Evolutionary conservation across 2,113 vertebrate genomes (phyloP).

Genomic region (Oxygymnocypris stewartii): DNA sequence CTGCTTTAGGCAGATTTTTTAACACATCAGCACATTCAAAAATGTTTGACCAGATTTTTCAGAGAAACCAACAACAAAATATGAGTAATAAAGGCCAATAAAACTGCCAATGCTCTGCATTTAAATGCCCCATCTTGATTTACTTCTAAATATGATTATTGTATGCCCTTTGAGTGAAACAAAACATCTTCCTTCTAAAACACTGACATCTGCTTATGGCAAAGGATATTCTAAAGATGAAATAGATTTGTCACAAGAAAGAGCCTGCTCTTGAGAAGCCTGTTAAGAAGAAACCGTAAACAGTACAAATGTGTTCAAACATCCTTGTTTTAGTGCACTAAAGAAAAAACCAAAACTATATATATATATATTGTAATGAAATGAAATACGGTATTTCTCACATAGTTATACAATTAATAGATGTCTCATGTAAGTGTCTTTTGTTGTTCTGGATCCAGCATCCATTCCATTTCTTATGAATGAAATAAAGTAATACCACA

Average conservation of each 20-base stretch:
- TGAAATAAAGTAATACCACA: not conserved
- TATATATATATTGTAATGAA: not conserved
- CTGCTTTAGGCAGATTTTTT: not conserved
- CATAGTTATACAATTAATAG: not conserved
- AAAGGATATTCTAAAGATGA: too few relatives aligned
- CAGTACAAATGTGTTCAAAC: too few relatives aligned
- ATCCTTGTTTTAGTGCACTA: not conserved
- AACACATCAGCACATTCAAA: not conserved
- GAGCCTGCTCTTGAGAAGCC: too few relatives aligned
- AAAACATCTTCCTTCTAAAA: not conserved
- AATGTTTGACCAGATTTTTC: not conserved
- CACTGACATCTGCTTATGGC: too few relatives aligned
- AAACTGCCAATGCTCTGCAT: too few relatives aligned
- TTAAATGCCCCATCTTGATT: too few relatives aligned
- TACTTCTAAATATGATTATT: too few relatives aligned
- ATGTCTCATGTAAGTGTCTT: not conserved
- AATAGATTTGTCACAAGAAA: too few relatives aligned
- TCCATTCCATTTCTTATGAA: not conserved
- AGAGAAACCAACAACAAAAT: too few relatives aligned
- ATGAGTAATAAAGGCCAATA: too few relatives aligned
- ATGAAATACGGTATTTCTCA: not conserved
- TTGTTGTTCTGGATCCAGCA: not conserved
- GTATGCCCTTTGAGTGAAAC: not conserved
- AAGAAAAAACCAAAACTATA: not conserved
- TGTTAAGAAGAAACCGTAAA: too few relatives aligned